These are phyloP conservation scores for Gryllus bimaculatus DNA, from an alignment of 1,140 invertebrate genomes.

Conservation along the genomic window DNA sequence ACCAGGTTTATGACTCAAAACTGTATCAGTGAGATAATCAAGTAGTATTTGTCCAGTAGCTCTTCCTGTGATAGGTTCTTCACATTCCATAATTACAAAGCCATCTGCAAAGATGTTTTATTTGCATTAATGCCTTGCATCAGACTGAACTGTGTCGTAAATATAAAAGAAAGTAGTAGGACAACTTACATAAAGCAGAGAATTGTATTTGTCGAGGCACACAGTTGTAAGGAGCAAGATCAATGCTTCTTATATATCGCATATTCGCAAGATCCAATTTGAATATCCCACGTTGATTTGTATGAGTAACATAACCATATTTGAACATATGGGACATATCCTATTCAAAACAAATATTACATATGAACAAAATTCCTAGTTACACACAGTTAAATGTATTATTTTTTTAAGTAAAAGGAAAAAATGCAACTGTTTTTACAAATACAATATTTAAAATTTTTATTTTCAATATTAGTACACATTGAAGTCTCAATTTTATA, in stretches of 20 bases:
- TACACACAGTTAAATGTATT: no score
- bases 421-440: no score
- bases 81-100: slow-evolving; percentile 60
- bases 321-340: slow-evolving; percentile 54
- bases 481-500: no score
- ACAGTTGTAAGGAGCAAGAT: slow-evolving; percentile 65
- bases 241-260: slow-evolving; percentile 63
- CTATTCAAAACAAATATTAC: slow-evolving; percentile 26
- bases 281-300: slow-evolving; percentile 62
- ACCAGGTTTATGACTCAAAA: slow-evolving; percentile 52
- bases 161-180: not conserved
- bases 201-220: slow-evolving; percentile 61
- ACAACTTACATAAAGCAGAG: slow-evolving; percentile 60
- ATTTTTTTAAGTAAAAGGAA: no score
- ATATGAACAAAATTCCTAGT: no score
- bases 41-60: slow-evolving; percentile 59
- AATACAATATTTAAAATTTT: no score
- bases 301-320: slow-evolving; percentile 69
- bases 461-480: no score
- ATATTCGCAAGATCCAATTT: slow-evolving; percentile 68
- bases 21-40: slow-evolving; percentile 67
- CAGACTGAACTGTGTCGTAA: not conserved
- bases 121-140: not conserved
- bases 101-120: slow-evolving; percentile 48
- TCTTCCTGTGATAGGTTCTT: slow-evolving; percentile 51